A percentile compares a stretch with the other conserved stretches of the same genome.
Conservation (phyloP, 1,140 invertebrate genomes). For the Drosophila mayri region DNA sequence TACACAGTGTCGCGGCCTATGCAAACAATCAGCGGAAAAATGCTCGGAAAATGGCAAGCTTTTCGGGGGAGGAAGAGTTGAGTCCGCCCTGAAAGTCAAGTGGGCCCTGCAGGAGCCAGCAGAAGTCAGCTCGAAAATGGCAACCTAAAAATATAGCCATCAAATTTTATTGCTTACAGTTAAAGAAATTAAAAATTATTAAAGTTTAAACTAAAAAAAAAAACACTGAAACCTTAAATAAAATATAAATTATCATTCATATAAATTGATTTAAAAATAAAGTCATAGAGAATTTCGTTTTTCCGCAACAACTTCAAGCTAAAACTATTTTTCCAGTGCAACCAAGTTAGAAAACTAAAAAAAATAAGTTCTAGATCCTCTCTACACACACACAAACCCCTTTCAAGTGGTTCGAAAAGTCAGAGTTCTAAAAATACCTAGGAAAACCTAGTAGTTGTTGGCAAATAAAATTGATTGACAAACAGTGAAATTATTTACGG, state of each 20-base stretch:
- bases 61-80: not conserved
- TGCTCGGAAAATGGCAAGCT: conserved; percentile 30
- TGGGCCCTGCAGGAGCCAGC: not conserved
- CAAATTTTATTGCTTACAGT: not conserved
- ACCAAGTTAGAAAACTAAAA: too few species aligned
- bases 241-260: not conserved
- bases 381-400: conserved; percentile 7
- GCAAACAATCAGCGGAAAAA: conserved; percentile 55
- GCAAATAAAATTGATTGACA: conserved; percentile 26
- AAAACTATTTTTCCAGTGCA: conserved; percentile 8
- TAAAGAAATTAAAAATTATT: not conserved
- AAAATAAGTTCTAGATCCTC: not conserved
- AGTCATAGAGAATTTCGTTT: too few species aligned
- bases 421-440: conserved; percentile 2
- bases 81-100: conserved; percentile 14
- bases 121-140: not conserved
- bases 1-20: conserved; percentile 28
- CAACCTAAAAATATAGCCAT: not conserved
- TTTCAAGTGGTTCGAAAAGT: not conserved
- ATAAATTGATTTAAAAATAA: not conserved
- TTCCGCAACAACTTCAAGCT: not conserved
- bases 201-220: too few species aligned
- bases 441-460: not conserved
- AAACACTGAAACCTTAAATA: too few species aligned
- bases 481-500: conserved; percentile 8